phyloP scores from a whole-genome alignment of 2,888 invertebrate species.

The Dione juno region DNA sequence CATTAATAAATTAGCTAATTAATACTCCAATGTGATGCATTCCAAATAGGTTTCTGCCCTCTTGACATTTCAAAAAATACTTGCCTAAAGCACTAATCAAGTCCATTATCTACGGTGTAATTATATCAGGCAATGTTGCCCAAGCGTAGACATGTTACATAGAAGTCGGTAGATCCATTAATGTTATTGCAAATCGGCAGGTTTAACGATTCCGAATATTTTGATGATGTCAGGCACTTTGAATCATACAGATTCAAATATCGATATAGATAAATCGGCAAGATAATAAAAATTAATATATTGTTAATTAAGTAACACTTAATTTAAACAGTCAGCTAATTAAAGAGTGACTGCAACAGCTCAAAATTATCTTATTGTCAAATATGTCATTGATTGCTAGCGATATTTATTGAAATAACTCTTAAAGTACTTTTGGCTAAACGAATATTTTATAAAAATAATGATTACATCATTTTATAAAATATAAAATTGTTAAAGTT shows the following conservation, averaged over 20 bases:
- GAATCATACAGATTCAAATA: background rate
- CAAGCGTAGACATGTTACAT: constrained; percentile 33
- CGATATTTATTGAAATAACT: no score
- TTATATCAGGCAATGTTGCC: constrained; percentile 44
- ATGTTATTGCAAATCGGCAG: constrained; percentile 37
- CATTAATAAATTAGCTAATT: constrained; percentile 7
- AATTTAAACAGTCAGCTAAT: background rate
- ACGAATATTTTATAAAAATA: no score
- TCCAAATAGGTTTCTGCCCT: constrained; percentile 40
- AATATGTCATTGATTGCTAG: no score
- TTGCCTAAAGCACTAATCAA: constrained; percentile 47
- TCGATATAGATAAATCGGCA: background rate
- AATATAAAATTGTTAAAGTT: no score
- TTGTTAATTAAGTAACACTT: background rate
- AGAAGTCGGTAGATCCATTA: constrained; percentile 37
- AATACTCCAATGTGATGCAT: constrained; percentile 20
- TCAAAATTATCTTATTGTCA: no score
- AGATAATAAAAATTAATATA: background rate
- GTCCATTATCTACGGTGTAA: constrained; percentile 47
- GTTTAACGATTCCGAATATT: constrained; percentile 36
- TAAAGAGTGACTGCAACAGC: background rate
- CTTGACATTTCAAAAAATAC: constrained; percentile 47
- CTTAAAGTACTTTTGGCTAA: no score
- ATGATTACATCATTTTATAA: no score
- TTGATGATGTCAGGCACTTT: constrained; percentile 16